phyloP scores from a whole-genome alignment of 2,113 vertebrate species.

The Machaerirhynchus nigripectus region DNA sequence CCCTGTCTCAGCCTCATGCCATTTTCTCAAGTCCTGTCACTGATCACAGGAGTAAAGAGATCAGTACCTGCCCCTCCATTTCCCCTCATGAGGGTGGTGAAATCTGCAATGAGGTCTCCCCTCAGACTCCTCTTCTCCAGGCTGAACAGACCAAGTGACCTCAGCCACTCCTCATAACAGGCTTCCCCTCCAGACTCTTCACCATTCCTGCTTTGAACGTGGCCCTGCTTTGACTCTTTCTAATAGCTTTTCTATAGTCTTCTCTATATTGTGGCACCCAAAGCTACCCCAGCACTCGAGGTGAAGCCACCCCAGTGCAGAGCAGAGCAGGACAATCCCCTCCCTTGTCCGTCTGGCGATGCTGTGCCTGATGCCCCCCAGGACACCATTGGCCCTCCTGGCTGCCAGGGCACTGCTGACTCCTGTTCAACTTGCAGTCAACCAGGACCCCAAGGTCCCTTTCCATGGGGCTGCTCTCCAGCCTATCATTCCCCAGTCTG shows the following conservation, averaged over 20 bases:
- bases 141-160: not conserved
- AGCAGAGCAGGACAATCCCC: fast-evolving
- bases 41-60: not conserved
- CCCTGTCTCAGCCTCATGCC: not conserved
- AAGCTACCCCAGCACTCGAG: fast-evolving
- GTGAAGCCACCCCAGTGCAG: fast-evolving
- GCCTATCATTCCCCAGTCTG: not conserved
- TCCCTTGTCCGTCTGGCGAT: fast-evolving
- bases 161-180: fast-evolving
- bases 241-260: too few relatives aligned
- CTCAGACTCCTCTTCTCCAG: not conserved
- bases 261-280: too few relatives aligned
- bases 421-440: fast-evolving
- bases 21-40: not conserved
- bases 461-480: not conserved
- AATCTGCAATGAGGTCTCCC: not conserved
- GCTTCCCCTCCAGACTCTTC: not conserved
- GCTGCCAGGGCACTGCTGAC: not conserved
- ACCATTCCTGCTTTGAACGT: fast-evolving
- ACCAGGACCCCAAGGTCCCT: not conserved
- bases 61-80: not conserved
- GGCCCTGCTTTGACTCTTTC: not conserved
- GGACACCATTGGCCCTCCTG: fast-evolving
- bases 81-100: not conserved
- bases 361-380: not conserved